Evolutionary conservation across 37 sponge, comb jelly and placozoan genomes (phyloP).

Genomic region (Cliona cf. orientalis): DNA sequence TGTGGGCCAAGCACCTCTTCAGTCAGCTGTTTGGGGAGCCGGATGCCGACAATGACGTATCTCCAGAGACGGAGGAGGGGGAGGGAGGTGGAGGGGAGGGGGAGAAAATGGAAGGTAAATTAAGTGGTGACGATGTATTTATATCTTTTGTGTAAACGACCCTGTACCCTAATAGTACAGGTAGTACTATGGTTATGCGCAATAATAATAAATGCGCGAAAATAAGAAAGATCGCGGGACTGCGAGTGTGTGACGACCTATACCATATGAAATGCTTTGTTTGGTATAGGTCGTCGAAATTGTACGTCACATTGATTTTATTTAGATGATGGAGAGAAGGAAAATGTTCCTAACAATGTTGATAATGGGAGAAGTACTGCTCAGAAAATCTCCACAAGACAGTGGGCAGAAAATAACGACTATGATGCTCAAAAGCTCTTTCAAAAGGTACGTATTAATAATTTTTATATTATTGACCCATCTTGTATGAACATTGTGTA

Average conservation of each 20-base stretch:
- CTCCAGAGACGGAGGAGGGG: constrained; percentile 91
- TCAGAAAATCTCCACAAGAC: constrained; percentile 82
- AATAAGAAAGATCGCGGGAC: too few relatives aligned
- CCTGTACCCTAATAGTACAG: too few relatives aligned
- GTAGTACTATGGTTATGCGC: too few relatives aligned
- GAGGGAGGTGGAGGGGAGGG: constrained; percentile 33
- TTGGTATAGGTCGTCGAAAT: too few relatives aligned
- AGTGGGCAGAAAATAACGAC: constrained; percentile 83
- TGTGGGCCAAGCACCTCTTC: constrained; percentile 99
- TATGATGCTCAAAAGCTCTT: constrained; percentile 84
- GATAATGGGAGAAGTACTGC: not conserved
- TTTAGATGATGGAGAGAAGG: too few relatives aligned
- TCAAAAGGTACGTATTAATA: constrained; percentile 65
- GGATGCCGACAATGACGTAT: constrained; percentile 97
- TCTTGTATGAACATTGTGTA: not conserved
- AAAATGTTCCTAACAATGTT: not conserved
- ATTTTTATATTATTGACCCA: not conserved
- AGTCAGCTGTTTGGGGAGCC: constrained; percentile 97
- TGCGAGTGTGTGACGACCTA: too few relatives aligned
- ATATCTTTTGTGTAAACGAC: too few relatives aligned
- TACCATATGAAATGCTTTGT: too few relatives aligned
- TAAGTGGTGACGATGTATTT: not conserved
- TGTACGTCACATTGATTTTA: too few relatives aligned
- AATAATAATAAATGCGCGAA: too few relatives aligned
- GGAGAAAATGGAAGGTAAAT: not conserved